Evolutionary conservation across 2,888 invertebrate species (phyloP), one percentile per base, ranked within the genome.

Genomic region (Lacanobia wlatinum): DNA sequence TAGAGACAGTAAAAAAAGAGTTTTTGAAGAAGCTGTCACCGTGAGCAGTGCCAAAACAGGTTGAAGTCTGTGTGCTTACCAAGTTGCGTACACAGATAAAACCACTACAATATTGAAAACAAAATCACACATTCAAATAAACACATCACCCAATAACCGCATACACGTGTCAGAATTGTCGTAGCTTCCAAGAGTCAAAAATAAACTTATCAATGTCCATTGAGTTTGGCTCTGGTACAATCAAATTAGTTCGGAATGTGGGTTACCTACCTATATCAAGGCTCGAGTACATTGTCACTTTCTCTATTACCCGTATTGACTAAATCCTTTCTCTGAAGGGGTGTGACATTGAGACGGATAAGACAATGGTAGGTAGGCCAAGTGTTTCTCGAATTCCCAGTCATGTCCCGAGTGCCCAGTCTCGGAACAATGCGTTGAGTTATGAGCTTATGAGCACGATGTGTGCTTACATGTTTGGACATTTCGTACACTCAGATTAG

Each of bases 321-420:
- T 70, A 76, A 75, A 79, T 71, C 79, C 79, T 73, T 64, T 70
- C 71, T 74, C 66, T 70, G 63, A 50, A 79, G 60, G 70, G 63
- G 48, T 69, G 68, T 75, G 82, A 75, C 82, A 73, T 66, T 72
- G 66, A 75, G 70, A 66, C 60, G 82, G 76, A 76, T 82, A 71
- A 76, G 53, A 69, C 61, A 82, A 70, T 73, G 53, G 59, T 70
- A 59, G 63, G 71, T 71, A 58, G 79, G 67, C 64, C 70, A 71
- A 75, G 60, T 75, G 56, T 71, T 65, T 12, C 70, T 73, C 10
- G 50, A 61, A 78, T 72, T 71, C 71, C 43, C 66, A 82, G 71
- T 61, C 66, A 71, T 74, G 73, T 74, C 16, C 56, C 23, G 34
- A 59, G 23, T 82, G 48, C 50, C 18, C 52, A 56, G 52, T 12